Base-by-base conservation (phyloP, 2,113 vertebrate genomes). In the Neofelis nebulosa region DNA sequence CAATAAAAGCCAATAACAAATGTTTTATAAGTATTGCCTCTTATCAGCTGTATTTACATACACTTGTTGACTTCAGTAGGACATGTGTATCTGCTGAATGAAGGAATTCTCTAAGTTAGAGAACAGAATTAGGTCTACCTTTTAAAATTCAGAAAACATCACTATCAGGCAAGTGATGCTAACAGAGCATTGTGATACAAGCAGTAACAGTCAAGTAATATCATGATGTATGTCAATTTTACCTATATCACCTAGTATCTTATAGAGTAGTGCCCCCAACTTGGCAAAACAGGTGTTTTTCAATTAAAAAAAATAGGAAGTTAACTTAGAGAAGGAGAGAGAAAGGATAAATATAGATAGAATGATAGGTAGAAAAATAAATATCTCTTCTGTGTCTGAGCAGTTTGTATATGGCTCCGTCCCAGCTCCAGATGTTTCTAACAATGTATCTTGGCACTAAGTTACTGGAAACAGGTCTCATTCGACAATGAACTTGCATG, bases 71-170 rank as follows among this genome's bases (percentile, higher is more conserved):
- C 81, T 97, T 98, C 73, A 92, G 61, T 76, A 95, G 41, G 85
- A 96, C 69, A 79, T 97, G n/a, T 92, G 18, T 93, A 61, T 55
- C 74, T 68, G 10, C 13, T 74, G 61, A 97, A 93, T 93, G 57
- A 95, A 97, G 86, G 25, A 89, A 95, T 93, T 69, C n/a, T 97
- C 85, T 97, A 97, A 96, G 80, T 94, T 95, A 97, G 79, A 90
- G 36, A 96, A 89, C 21, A 91, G 92, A 91, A 93, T 98, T 97
- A 98, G 33, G 38, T 98, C 89, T 98, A 96, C 96, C 61, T 55
- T 98, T 98, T 97, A 95, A 98, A 97, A 93, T 95, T 97, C 52
- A 96, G 89, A 95, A 98, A 97, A 66, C 57, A 92, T 97, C 89
- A 97, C 89, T 95, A 84, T 97, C 92, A 96, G 74, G 80, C 95